phyloP scores from a whole-genome alignment of 92 coral and sea anemone genomes.

The Epizoanthus fatuus region DNA sequence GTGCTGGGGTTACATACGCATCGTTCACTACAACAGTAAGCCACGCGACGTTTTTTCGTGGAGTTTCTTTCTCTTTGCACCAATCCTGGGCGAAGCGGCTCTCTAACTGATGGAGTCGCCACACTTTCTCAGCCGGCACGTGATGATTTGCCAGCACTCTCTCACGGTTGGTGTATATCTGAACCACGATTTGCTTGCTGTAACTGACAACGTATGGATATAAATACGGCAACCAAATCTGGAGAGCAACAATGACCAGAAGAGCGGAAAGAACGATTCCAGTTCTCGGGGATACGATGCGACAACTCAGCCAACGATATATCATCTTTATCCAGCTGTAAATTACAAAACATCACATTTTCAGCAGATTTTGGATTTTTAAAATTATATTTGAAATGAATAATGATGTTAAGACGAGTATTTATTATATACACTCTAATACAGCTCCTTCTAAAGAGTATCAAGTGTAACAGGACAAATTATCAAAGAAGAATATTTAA shows the following conservation, averaged over 20 bases:
- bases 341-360: no score
- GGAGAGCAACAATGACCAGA: background rate
- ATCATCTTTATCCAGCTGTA: no score
- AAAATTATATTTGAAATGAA: no score
- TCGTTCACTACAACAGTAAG: conserved; percentile 74
- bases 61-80: conserved; percentile 41
- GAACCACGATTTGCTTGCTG: conserved; percentile 31
- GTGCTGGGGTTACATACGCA: conserved; percentile 61
- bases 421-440: no score
- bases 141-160: conserved; percentile 26
- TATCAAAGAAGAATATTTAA: no score
- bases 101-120: conserved; percentile 62
- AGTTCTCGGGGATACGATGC: no score
- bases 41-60: conserved; percentile 64
- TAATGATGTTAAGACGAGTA: no score
- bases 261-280: background rate
- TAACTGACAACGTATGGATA: conserved; percentile 40
- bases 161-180: conserved; percentile 25
- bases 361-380: no score
- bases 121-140: conserved; percentile 42
- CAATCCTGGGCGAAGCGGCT: conserved; percentile 57
- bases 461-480: no score
- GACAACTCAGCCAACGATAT: no score
- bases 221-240: background rate
- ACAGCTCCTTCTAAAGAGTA: no score